Conservation (phyloP, 2,113 vertebrate genomes). For the Trinectes maculatus region DNA sequence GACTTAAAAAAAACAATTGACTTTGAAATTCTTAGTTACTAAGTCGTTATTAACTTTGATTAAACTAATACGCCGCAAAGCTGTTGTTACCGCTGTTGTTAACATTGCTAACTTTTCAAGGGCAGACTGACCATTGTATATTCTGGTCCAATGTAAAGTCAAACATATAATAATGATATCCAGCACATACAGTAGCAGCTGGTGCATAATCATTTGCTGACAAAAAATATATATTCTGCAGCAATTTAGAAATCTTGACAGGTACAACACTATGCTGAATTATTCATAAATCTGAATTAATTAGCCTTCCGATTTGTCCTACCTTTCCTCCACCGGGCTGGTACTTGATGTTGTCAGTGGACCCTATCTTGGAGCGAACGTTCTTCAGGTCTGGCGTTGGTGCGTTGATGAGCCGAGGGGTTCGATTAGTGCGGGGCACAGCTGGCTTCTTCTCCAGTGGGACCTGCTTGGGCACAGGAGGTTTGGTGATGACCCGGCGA, state of each 20-base stretch:
- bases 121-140: too few relatives aligned
- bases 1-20: too few relatives aligned
- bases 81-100: too few relatives aligned
- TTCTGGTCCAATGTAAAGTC: too few relatives aligned
- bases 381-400: slow-evolving; percentile 91
- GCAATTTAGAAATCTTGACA: slow-evolving; percentile 17
- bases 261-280: background rate
- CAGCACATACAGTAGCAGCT: too few relatives aligned
- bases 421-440: slow-evolving; percentile 70
- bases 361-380: slow-evolving; percentile 93
- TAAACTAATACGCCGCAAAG: too few relatives aligned
- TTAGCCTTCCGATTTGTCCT: too few relatives aligned
- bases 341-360: slow-evolving; percentile 94
- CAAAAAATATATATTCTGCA: background rate
- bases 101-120: too few relatives aligned
- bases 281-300: too few relatives aligned
- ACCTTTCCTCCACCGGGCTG: slow-evolving; percentile 97
- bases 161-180: too few relatives aligned
- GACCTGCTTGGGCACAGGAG: slow-evolving; percentile 81
- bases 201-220: slow-evolving; percentile 8
- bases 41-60: too few relatives aligned
- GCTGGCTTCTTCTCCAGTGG: slow-evolving; percentile 85
- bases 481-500: slow-evolving; percentile 81
- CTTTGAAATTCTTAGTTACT: too few relatives aligned
- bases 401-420: slow-evolving; percentile 68